Base-by-base conservation (phyloP, 2,888 invertebrate genomes). In the Corbicula japonica region DNA sequence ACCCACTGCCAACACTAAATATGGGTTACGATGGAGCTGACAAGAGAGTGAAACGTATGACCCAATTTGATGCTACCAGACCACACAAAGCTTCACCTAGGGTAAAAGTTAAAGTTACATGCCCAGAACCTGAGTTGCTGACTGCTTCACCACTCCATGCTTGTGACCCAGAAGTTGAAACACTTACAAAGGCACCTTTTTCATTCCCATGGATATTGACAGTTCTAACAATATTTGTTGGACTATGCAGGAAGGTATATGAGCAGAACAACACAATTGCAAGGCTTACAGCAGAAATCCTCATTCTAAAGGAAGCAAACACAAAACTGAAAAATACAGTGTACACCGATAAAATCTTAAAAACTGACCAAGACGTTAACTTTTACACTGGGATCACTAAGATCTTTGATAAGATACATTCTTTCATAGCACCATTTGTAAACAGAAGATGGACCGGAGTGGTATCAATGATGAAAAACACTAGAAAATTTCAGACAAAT, bases 371-470 rank as follows among this genome's bases (percentile, higher is more conserved):
- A 1, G 69, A 68, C 60, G 58, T 72, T 6, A 71, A 23, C 23
- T 76, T 80, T 41, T 58, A 50, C 35, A 80, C 76, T 26, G 68
- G 80, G 21, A 26, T 80, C 5, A 6, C 26, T 23, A 50, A 44
- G 2, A 76, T 56, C 46, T 76, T 76, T 62, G 30, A 61, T 28
- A 76, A 76, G 26, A 34, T 80, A 32, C 80, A 80, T 58, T 0
- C 18, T 34, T 62, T 32, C 26, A 78, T 78, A 32, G 21, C 60
- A 8, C 78, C 74, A 34, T 63, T 56, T 56, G 78, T 82, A 8
- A 75, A 71, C 21, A 71, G 82, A 61, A 54, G 77, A 54, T 82
- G 82, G 82, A 75, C 66, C 3, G 78, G 78, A 50, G 72, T 60
- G 3, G 41, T 23, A 3, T 65, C 76, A 44, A 26, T 60, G 50